Percentiles rank a stretch among this genome's conserved stretches.
Evolutionary conservation across 2,797 vertebrate genomes (phyloP).

Genomic region (Nannoperca australis): DNA sequence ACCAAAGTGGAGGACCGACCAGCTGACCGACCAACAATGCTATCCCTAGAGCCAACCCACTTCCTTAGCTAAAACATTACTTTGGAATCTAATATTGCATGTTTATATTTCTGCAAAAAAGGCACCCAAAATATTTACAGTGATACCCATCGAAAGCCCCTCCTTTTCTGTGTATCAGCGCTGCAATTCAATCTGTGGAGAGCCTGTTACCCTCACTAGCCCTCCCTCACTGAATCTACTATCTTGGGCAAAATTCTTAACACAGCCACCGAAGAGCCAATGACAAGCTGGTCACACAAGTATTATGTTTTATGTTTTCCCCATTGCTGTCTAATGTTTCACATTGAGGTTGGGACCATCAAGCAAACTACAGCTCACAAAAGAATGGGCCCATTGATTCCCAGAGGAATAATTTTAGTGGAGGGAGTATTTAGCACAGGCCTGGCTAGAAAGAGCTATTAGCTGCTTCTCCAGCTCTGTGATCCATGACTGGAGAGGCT

Average conservation of each 20-base stretch:
- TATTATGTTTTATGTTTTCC: constrained; percentile 98
- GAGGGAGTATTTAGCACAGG: constrained; percentile 87
- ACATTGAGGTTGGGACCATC: constrained; percentile 88
- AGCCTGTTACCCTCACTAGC: constrained; percentile 81
- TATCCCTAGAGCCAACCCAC: not conserved
- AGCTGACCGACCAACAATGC: not conserved
- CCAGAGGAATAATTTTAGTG: constrained; percentile 90
- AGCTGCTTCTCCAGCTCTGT: constrained; percentile 88
- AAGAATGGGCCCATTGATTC: constrained; percentile 92
- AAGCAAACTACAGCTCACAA: constrained; percentile 86
- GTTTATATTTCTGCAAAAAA: constrained; percentile 53
- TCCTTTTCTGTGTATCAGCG: constrained; percentile 53
- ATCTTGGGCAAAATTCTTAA: constrained; percentile 88
- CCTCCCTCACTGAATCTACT: constrained; percentile 84
- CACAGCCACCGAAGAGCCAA: constrained; percentile 85
- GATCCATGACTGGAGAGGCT: constrained; percentile 88
- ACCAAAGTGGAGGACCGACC: not conserved
- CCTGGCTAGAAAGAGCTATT: constrained; percentile 86
- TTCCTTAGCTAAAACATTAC: not conserved
- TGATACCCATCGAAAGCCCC: constrained; percentile 42
- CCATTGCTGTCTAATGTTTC: constrained; percentile 95
- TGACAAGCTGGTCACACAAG: constrained; percentile 96
- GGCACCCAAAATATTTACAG: constrained; percentile 69
- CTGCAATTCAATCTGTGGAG: constrained; percentile 74
- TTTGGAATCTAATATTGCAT: constrained; percentile 39